Percentiles rank a stretch among this genome's conserved stretches.
phyloP scores from a whole-genome alignment of 2,113 vertebrate genomes.

The Chaetops frenatus region DNA sequence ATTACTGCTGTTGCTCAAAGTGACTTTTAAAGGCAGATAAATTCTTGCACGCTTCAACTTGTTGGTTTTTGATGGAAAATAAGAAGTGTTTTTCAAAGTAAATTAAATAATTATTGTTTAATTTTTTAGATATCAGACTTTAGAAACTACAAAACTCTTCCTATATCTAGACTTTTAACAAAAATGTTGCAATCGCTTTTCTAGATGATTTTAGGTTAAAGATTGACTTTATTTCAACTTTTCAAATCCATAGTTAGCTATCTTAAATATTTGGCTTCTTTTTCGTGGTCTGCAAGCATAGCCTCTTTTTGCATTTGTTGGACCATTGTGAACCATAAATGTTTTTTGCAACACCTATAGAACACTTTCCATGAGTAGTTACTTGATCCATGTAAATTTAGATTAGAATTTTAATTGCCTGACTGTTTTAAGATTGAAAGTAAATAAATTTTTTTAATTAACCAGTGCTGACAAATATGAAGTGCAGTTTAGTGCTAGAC shows the following conservation, averaged over 20 bases:
- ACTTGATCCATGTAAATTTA: slow-evolving; percentile 7
- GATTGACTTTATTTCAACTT: not conserved
- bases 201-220: not conserved
- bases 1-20: slow-evolving; percentile 15
- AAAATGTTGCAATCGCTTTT: not conserved
- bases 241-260: not conserved
- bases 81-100: not conserved
- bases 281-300: not conserved
- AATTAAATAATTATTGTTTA: not conserved
- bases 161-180: not conserved
- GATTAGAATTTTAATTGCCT: slow-evolving; percentile 10
- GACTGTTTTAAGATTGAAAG: slow-evolving; percentile 5
- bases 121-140: not conserved
- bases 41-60: not conserved
- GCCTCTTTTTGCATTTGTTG: not conserved
- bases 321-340: not conserved
- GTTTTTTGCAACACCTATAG: not conserved
- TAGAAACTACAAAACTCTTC: not conserved
- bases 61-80: not conserved
- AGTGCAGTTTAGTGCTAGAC: not conserved
- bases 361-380: not conserved
- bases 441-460: not conserved
- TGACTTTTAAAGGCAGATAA: not conserved
- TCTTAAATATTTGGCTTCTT: not conserved
- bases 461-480: not conserved